These are phyloP conservation scores for Achatina immaculata DNA, from an alignment of 1,140 invertebrate species.

Conservation along the genomic window DNA sequence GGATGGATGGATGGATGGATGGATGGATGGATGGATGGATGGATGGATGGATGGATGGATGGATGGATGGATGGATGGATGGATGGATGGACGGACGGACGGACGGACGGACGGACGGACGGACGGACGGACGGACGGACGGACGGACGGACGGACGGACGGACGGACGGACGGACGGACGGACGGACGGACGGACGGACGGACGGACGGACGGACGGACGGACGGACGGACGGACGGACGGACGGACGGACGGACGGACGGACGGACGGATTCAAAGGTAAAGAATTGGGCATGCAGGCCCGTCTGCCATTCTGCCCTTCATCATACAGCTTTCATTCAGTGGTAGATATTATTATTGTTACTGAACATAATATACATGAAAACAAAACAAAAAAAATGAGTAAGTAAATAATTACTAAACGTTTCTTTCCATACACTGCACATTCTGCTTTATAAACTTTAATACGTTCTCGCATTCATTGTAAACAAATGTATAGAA, in stretches of 20 bases:
- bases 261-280: no score
- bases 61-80: slow-evolving; percentile 2
- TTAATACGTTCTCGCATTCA: neutral
- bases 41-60: slow-evolving; percentile 2
- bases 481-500: no score
- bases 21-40: slow-evolving; percentile 2
- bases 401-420: no score
- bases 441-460: neutral
- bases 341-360: no score
- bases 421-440: no score
- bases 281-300: no score
- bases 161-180: neutral
- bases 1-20: slow-evolving; percentile 2
- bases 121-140: neutral
- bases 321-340: no score
- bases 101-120: neutral
- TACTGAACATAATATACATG: no score
- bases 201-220: slow-evolving; percentile 1
- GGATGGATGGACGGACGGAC: neutral
- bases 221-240: slow-evolving; percentile 1
- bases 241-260: slow-evolving; percentile 1
- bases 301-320: no score
- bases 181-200: slow-evolving; percentile 1
- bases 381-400: neutral
- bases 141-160: neutral